Percentiles rank a stretch among this genome's conserved stretches.
Evolutionary conservation across 2,888 invertebrate species (phyloP).

Genomic region (Spisula solida): DNA sequence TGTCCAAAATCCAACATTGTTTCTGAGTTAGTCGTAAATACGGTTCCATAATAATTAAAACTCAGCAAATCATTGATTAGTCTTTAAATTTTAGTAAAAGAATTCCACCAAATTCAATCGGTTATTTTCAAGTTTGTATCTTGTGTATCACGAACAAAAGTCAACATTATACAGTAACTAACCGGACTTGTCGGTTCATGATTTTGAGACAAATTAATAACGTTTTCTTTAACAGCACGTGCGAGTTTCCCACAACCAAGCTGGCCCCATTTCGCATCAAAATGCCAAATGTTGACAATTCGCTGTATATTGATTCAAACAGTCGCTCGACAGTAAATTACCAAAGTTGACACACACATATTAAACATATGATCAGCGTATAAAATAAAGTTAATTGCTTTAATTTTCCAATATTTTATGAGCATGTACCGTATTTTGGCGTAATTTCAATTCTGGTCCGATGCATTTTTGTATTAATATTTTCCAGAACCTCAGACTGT

Average conservation of each 20-base stretch:
- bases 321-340: background rate
- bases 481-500: too few species aligned
- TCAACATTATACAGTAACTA: background rate
- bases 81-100: background rate
- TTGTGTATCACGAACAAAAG: background rate
- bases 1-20: too few species aligned
- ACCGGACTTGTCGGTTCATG: background rate
- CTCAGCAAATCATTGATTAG: background rate
- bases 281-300: constrained; percentile 6
- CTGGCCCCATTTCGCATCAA: background rate
- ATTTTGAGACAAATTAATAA: background rate
- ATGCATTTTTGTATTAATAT: too few species aligned
- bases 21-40: too few species aligned
- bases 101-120: too few species aligned
- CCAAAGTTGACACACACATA: background rate
- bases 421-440: background rate
- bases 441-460: background rate
- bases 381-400: background rate
- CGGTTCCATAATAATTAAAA: too few species aligned
- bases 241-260: background rate
- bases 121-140: too few species aligned
- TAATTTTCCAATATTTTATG: background rate
- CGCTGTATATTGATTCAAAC: background rate
- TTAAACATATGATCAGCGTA: background rate
- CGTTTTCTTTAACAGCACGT: background rate